phyloP scores from a whole-genome alignment of 2,797 vertebrate genomes.

The Myotis findleyi region DNA sequence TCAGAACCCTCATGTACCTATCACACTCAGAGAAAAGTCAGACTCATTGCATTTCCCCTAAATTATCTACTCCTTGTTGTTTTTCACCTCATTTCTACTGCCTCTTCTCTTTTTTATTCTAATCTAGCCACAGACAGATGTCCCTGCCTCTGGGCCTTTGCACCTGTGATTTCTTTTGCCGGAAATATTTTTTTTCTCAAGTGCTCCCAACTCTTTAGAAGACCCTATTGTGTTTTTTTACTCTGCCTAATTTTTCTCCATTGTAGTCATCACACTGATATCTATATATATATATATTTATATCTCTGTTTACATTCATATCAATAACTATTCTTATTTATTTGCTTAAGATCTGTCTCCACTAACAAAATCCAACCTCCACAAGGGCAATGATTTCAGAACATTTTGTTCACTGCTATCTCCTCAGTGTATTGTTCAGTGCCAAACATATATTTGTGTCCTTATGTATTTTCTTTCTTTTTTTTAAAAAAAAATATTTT shows the following conservation, averaged over 20 bases:
- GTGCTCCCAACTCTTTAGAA: neutral
- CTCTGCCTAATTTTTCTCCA: neutral
- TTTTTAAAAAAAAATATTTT: no score
- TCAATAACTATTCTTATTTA: neutral
- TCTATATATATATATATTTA: neutral
- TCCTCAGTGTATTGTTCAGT: neutral
- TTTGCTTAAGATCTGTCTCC: neutral
- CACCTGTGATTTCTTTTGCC: neutral
- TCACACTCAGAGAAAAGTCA: neutral
- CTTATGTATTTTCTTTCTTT: neutral
- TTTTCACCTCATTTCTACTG: neutral
- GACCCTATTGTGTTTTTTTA: neutral
- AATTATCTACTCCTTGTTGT: neutral
- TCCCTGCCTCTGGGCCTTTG: neutral
- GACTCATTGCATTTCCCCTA: neutral
- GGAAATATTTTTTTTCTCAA: slow-evolving; percentile 35
- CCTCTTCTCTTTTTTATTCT: neutral
- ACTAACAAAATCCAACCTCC: neutral
- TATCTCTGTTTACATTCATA: neutral
- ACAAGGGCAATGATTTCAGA: neutral
- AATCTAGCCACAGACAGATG: neutral
- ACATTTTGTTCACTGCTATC: neutral
- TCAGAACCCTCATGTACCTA: neutral
- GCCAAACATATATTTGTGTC: neutral
- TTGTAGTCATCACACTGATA: neutral